A percentile compares a stretch with the other conserved stretches of the same genome.
Evolutionary conservation across 2,113 vertebrate species (phyloP).

Genomic region (Gallinago jamesoni): DNA sequence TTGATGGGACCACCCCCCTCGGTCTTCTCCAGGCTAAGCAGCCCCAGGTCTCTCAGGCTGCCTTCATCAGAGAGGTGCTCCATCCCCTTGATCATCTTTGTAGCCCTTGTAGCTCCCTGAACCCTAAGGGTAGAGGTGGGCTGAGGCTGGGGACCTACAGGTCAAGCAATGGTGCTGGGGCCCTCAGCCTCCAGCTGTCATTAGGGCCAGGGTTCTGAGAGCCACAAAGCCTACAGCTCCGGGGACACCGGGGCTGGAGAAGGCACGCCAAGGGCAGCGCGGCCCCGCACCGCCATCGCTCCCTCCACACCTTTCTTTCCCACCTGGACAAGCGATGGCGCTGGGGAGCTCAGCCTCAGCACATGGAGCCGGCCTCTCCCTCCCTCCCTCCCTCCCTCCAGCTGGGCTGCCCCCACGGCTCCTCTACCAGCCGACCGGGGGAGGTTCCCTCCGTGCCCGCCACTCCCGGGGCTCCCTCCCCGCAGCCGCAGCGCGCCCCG

Average conservation of each 20-base stretch:
- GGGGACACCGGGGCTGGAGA: not conserved
- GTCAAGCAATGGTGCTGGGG: not conserved
- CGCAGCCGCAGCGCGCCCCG: not conserved
- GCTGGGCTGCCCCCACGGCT: fast-evolving
- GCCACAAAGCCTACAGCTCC: not conserved
- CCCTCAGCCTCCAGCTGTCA: not conserved
- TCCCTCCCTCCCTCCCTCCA: not conserved
- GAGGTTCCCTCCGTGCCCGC: too few relatives aligned
- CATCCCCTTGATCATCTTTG: not conserved
- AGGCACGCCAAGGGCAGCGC: not conserved
- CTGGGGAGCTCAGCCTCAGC: not conserved
- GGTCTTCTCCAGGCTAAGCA: not conserved
- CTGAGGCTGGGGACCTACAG: not conserved
- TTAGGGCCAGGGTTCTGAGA: too few relatives aligned
- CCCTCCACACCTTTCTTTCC: too few relatives aligned
- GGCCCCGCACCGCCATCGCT: fast-evolving
- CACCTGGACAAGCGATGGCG: not conserved
- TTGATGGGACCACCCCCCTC: too few relatives aligned
- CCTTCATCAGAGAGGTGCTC: not conserved
- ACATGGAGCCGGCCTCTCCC: not conserved
- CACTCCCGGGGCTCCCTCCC: too few relatives aligned
- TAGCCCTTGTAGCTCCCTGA: fast-evolving
- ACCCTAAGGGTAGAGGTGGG: fast-evolving
- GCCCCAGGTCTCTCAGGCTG: not conserved
- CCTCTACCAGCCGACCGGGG: fast-evolving